Evolutionary conservation across 1,140 invertebrate species (phyloP).

Genomic region (Sycobia sp.): DNA sequence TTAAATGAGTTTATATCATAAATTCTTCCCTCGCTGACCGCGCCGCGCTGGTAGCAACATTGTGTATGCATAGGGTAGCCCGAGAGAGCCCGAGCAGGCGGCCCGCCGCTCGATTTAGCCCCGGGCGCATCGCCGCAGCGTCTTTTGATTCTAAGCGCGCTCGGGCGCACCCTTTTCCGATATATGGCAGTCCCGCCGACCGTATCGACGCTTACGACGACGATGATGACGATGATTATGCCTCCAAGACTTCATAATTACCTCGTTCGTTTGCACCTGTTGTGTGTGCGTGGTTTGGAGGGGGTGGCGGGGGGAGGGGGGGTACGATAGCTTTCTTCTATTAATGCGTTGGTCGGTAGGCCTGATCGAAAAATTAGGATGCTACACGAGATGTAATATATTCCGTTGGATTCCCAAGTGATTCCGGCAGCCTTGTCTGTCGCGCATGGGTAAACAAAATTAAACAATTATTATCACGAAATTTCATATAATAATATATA

Average conservation of each 20-base stretch:
- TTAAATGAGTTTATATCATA: constrained; percentile 58
- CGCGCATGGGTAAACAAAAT: too few relatives aligned
- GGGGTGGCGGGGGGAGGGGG: not conserved
- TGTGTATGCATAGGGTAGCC: constrained; percentile 61
- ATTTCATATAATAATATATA: too few relatives aligned
- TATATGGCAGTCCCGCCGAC: constrained; percentile 26
- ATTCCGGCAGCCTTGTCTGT: too few relatives aligned
- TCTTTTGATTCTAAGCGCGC: constrained; percentile 25
- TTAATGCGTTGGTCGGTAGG: not conserved
- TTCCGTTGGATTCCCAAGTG: too few relatives aligned
- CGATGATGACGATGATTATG: constrained; percentile 40
- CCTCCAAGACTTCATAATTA: constrained; percentile 5
- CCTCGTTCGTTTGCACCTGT: constrained; percentile 28
- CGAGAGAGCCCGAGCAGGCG: too few relatives aligned
- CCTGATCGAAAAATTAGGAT: not conserved
- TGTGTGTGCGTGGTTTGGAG: too few relatives aligned
- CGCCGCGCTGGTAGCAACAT: constrained; percentile 52
- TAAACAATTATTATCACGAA: too few relatives aligned
- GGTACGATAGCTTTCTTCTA: constrained; percentile 17
- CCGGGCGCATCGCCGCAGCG: too few relatives aligned
- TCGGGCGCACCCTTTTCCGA: constrained; percentile 43
- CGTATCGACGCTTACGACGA: constrained; percentile 33
- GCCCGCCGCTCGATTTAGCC: too few relatives aligned
- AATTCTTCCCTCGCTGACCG: constrained; percentile 50
- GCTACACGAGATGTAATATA: too few relatives aligned